A percentile compares a stretch with the other conserved stretches of the same genome.
These are phyloP conservation scores for Anneissia japonica DNA, from an alignment of 35 echinoderm and acorn worm genomes.

Conservation along the genomic window DNA sequence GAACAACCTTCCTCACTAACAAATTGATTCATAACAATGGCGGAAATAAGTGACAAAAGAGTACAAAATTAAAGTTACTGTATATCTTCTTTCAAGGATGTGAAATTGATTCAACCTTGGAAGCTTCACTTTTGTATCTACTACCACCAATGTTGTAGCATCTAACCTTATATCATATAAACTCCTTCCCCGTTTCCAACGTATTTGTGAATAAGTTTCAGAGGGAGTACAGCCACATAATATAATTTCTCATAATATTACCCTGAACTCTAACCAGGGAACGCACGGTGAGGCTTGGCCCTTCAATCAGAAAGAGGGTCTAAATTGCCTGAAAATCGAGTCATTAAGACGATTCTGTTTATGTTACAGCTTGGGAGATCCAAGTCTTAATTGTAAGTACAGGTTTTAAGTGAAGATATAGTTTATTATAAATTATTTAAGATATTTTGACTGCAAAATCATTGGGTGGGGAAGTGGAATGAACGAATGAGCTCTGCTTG, in stretches of 20 bases:
- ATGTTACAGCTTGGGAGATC: neutral
- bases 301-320: neutral
- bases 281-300: neutral
- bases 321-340: neutral
- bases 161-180: neutral
- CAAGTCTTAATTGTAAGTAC: neutral
- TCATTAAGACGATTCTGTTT: neutral
- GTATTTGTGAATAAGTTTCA: neutral
- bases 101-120: too few species aligned
- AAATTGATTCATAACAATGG: too few species aligned
- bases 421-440: neutral
- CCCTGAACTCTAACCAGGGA: neutral
- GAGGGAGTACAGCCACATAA: neutral
- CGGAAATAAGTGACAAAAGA: too few species aligned
- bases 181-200: neutral
- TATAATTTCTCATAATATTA: neutral
- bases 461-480: neutral
- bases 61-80: too few species aligned
- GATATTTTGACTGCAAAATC: neutral
- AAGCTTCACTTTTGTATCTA: neutral
- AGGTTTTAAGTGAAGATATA: neutral
- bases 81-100: too few species aligned
- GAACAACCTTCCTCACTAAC: too few species aligned
- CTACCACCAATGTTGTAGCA: neutral
- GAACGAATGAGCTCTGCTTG: too few species aligned